Evolutionary conservation across 2,888 invertebrate species (phyloP).

Genomic region (Volucella zonaria): DNA sequence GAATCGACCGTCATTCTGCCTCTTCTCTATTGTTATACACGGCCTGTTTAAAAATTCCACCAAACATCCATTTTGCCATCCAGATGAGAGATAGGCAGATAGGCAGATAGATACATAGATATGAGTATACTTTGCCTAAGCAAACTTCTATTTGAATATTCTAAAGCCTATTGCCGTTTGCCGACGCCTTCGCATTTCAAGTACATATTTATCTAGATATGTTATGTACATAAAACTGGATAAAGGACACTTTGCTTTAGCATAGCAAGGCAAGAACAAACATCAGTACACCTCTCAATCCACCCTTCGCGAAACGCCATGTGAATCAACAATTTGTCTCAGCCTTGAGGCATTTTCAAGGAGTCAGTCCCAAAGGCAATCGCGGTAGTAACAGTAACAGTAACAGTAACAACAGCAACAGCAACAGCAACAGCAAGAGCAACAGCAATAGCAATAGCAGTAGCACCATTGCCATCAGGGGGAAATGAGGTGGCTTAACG

Average conservation of each 20-base stretch:
- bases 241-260: constrained; percentile 62
- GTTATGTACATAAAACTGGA: constrained; percentile 26
- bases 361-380: constrained; percentile 32
- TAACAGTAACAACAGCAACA: constrained; percentile 37
- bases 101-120: background rate
- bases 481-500: constrained; percentile 71
- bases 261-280: constrained; percentile 38
- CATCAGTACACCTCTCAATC: background rate
- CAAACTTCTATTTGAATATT: constrained; percentile 31
- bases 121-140: constrained; percentile 1
- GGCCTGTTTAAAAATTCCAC: no score
- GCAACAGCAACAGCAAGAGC: constrained; percentile 35
- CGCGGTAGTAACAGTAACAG: constrained; percentile 21
- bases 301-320: constrained; percentile 12
- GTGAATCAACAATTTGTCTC: constrained; percentile 71
- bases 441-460: constrained; percentile 9
- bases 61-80: background rate
- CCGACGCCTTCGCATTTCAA: constrained; percentile 35
- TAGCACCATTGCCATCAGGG: constrained; percentile 19
- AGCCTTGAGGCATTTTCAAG: constrained; percentile 71
- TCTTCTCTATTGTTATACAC: no score
- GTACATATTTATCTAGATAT: constrained; percentile 28
- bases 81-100: background rate
- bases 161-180: constrained; percentile 26
- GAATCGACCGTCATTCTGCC: no score